Evolutionary conservation across 2,888 invertebrate species (phyloP).

Genomic region (Rhingia rostrata): DNA sequence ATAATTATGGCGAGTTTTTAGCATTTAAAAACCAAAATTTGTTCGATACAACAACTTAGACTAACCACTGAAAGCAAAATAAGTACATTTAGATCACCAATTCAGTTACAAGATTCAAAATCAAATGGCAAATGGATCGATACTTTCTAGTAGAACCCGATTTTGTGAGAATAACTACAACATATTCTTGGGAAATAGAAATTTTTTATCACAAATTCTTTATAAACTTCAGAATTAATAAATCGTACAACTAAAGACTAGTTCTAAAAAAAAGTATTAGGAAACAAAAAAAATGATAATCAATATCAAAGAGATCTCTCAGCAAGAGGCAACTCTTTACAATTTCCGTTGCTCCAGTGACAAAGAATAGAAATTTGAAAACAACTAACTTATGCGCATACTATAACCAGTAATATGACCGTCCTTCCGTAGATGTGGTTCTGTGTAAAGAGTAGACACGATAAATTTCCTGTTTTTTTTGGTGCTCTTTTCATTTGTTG

Average conservation of each 20-base stretch:
- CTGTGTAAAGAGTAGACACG: conserved; percentile 59
- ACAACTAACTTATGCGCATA: conserved; percentile 68
- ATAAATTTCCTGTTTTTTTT: conserved; percentile 23
- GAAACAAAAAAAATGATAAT: conserved; percentile 5
- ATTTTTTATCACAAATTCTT: conserved; percentile 67
- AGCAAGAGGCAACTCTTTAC: conserved; percentile 53
- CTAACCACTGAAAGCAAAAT: conserved; percentile 35
- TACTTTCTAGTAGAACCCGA: conserved; percentile 1
- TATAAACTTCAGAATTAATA: conserved; percentile 53
- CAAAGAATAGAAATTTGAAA: conserved; percentile 63
- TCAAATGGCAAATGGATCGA: conserved; percentile 30
- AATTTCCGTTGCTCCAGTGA: conserved; percentile 53
- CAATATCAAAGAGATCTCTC: conserved; percentile 63
- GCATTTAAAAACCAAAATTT: conserved; percentile 47
- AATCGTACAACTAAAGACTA: conserved; percentile 64
- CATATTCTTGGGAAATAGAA: conserved; percentile 61
- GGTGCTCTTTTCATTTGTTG: conserved; percentile 33
- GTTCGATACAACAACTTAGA: conserved; percentile 35
- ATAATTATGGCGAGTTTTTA: conserved; percentile 66
- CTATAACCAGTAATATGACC: conserved; percentile 58
- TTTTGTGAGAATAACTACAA: conserved; percentile 24
- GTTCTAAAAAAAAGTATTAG: conserved; percentile 41
- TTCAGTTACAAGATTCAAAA: conserved; percentile 18
- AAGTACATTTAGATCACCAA: conserved; percentile 65
- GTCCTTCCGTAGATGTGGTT: conserved; percentile 55